Evolutionary conservation across 2,797 vertebrate species (phyloP), one percentile per base, ranked within the genome.

Genomic region (Tapera naevia): DNA sequence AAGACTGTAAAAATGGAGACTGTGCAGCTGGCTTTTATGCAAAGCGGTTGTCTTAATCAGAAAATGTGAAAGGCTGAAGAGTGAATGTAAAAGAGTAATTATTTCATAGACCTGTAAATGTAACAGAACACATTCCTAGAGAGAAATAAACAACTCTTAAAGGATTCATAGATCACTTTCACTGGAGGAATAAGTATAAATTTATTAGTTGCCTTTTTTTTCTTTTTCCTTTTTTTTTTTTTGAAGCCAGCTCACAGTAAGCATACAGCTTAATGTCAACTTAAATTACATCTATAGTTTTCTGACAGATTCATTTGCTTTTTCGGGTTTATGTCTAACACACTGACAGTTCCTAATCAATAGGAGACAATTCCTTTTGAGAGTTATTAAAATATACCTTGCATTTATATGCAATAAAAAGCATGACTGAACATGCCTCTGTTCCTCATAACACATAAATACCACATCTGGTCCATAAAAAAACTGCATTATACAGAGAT

Each of bases 391-490:
- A 98, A 97, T 97, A 97, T 97, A 97, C 95, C 94, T 96, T 97
- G 96, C 94, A 97, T 98, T 97, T 97, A 97, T 97, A 94, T 96
- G 97, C 92, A 97, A 97, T 98, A 97, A 97, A 98, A 97, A 95
- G 92, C 95, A 97, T 91, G 95, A 97, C 94, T 94, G 96, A 97
- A 97, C 96, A 97, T 95, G 97, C 96, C 97, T 97, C 96, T 97
- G 97, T 97, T 97, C 95, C 97, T 97, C 94, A 96, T 97, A 98
- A 97, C 91, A 97, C 91, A 97, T 95, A 97, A 97, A 96, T 95
- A 96, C 95, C 96, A 97, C 97, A 98, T 98, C 97, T 98, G 98
- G 97, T 95, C 95, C 92, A 97, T 97, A 95, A 97, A 96, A 96
- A 96, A 86, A 94, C 91, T 76, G 89, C 95, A 96, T 97, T 97